Evolutionary conservation across 2,888 invertebrate genomes (phyloP).

Genomic region (Drosophila basisetae): DNA sequence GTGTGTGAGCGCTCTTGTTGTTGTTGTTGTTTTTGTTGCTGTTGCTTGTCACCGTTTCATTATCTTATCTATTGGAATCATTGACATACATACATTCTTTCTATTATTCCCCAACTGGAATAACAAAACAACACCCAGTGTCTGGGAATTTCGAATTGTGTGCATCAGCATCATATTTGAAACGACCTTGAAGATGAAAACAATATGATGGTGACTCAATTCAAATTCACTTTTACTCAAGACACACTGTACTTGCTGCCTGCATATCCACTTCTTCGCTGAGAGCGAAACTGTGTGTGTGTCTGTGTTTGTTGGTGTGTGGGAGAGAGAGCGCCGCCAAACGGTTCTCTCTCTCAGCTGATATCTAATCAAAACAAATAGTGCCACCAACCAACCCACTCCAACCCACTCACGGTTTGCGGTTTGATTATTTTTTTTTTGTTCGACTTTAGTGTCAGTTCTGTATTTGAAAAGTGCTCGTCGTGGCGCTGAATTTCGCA

Average conservation of each 20-base stretch:
- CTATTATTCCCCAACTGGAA: background rate
- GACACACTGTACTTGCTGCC: conserved; percentile 19
- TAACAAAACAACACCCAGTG: conserved; percentile 12
- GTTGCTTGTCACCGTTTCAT: conserved; percentile 25
- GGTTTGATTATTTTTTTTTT: conserved; percentile 64
- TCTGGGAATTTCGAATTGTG: conserved; percentile 15
- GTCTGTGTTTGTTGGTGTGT: conserved; percentile 10
- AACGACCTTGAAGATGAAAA: conserved; percentile 58
- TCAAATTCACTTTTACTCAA: conserved; percentile 54
- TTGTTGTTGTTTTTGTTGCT: background rate
- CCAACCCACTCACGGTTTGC: conserved; percentile 22
- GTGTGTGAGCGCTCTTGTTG: background rate
- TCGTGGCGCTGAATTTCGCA: conserved; percentile 14
- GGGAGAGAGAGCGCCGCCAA: background rate
- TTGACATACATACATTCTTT: conserved; percentile 5
- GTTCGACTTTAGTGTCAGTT: conserved; percentile 48
- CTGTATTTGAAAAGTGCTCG: conserved; percentile 33
- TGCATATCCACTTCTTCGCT: conserved; percentile 13
- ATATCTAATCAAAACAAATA: conserved; percentile 80
- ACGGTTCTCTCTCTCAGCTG: conserved; percentile 44
- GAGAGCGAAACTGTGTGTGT: conserved; percentile 50
- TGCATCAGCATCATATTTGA: conserved; percentile 21
- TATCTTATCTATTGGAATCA: conserved; percentile 56
- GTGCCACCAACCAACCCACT: conserved; percentile 20
- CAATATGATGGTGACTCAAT: conserved; percentile 57